Evolutionary conservation across 2,113 vertebrate species (phyloP).

Genomic region (Anthoscopus minutus): DNA sequence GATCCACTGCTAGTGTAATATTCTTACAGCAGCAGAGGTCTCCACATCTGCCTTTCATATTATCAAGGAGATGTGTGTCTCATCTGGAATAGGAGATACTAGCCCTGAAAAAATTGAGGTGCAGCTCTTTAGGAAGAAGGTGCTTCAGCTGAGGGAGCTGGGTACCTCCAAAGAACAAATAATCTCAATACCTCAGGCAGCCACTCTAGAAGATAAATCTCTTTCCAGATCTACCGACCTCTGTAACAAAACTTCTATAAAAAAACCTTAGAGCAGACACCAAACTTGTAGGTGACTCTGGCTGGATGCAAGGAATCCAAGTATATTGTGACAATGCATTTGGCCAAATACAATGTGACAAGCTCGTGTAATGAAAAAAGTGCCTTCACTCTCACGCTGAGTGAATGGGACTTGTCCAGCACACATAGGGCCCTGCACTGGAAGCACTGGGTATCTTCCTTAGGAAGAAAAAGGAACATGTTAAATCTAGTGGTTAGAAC

Average conservation of each 20-base stretch:
- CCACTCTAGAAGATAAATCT: background rate
- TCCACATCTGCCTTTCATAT: background rate
- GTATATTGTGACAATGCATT: background rate
- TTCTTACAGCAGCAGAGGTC: background rate
- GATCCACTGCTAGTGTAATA: background rate
- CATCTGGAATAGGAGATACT: background rate
- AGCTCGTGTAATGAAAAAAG: background rate
- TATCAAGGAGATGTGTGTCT: background rate
- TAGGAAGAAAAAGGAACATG: background rate
- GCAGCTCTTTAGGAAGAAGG: background rate
- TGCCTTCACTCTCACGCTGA: background rate
- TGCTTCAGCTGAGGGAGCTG: background rate
- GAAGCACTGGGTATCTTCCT: background rate
- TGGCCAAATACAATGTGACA: background rate
- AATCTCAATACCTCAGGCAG: background rate
- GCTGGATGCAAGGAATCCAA: background rate
- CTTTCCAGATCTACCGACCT: background rate
- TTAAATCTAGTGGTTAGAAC: background rate
- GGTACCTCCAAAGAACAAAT: background rate
- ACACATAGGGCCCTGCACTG: background rate
- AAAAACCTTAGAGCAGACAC: background rate
- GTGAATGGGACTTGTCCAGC: background rate
- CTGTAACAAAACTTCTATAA: background rate
- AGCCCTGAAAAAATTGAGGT: background rate
- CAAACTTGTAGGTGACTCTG: background rate